Base-by-base conservation (phyloP, 2,797 vertebrate species). In the Smutsia gigantea region DNA sequence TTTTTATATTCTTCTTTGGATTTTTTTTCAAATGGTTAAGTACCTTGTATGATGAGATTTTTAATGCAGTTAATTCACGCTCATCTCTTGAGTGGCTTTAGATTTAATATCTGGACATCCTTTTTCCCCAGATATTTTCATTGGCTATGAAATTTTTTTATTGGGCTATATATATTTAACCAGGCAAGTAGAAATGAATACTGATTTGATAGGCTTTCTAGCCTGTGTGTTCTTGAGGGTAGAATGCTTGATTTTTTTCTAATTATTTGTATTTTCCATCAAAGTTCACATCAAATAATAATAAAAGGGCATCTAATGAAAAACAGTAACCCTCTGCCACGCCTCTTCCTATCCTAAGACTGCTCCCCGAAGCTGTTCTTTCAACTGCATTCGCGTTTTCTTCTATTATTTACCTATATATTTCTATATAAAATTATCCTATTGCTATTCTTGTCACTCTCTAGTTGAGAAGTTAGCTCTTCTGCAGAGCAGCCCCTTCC, bases 241-340 rank as follows among this genome's bases (percentile, higher is more conserved):
- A 91, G 29, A 23, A 85, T 66, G 74, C 89, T 96, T 95, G 97
- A 85, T 86, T 96, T 92, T 93, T 89, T 93, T 25, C 90, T 91
- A 93, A 88, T 87, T 97, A 95, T 90, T 93, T 96, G 87, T 84
- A 77, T 90, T 83, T 91, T 84, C 46, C 19, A 71, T 90, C 37
- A 93, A 97, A 95, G 23, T 53, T 90, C 85, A 71, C 11, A 87
- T 74, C 63, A 88, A 84, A 78, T 92, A 87, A 75, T 85, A 83
- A 92, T 61, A 91, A 75, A 94, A 77, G 72, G 39, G n/a, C 13
- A 81, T 74, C n/a, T 49, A 64, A 42, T 88, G 59, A 95, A 96
- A 93, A 95, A 59, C 51, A 86, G 66, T 69, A 66, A 19, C n/a
- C 18, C 2, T 83, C 15, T 31, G 17, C 66, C 15, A 37, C 25